phyloP scores from a whole-genome alignment of 2,797 vertebrate species.

The Sebastolobus alascanus region DNA sequence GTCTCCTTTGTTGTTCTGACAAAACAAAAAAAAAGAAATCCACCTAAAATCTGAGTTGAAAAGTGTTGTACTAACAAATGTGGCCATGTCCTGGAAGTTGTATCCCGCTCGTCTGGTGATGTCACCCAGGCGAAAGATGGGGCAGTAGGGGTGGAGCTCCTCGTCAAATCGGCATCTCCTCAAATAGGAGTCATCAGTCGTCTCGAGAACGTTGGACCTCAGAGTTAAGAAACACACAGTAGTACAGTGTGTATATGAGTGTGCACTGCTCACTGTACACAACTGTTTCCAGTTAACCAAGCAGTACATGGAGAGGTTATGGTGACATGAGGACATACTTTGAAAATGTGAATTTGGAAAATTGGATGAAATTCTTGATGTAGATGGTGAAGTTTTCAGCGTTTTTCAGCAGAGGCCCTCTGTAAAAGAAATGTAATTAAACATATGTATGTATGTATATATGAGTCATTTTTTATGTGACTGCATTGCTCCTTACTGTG shows the following conservation, averaged over 20 bases:
- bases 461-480: background rate
- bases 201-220: conserved; percentile 90
- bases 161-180: conserved; percentile 87
- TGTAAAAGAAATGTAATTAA: conserved; percentile 60
- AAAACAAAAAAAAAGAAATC: too few species aligned
- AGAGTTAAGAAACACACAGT: background rate
- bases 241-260: background rate
- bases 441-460: too few species aligned
- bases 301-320: background rate
- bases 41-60: too few species aligned
- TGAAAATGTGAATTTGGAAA: conserved; percentile 91
- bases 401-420: conserved; percentile 83
- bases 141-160: conserved; percentile 87
- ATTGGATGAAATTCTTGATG: conserved; percentile 94
- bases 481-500: conserved; percentile 64
- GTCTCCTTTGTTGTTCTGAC: too few species aligned
- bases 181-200: conserved; percentile 81
- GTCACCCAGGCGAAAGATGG: conserved; percentile 91
- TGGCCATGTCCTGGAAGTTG: conserved; percentile 87
- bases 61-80: conserved; percentile 73
- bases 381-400: conserved; percentile 95
- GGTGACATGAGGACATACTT: conserved; percentile 84
- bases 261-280: background rate
- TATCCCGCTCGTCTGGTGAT: conserved; percentile 86
- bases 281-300: background rate